Evolutionary conservation across 1,140 invertebrate genomes (phyloP).

Genomic region (Wiebesia pumilae): DNA sequence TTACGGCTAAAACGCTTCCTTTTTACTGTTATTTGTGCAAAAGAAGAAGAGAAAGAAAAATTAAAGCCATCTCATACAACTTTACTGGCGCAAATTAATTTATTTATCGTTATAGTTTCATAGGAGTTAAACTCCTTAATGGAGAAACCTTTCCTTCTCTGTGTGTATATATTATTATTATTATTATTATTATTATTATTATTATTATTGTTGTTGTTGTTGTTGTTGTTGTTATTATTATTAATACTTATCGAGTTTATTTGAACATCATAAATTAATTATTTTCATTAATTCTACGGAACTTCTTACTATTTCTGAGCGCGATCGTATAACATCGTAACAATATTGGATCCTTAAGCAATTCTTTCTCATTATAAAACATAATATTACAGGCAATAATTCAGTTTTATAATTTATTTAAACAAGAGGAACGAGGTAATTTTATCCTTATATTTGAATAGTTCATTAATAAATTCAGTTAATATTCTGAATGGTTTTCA

Average conservation of each 20-base stretch:
- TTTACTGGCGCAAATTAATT: slow-evolving; percentile 42
- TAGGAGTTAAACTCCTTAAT: slow-evolving; percentile 23
- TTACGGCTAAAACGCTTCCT: background rate
- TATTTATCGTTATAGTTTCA: slow-evolving; percentile 25
- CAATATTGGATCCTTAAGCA: background rate
- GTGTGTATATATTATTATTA: slow-evolving; percentile 16
- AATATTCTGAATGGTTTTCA: background rate
- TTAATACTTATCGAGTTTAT: slow-evolving; percentile 43
- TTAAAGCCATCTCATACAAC: slow-evolving; percentile 22
- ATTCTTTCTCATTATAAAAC: slow-evolving; percentile 10
- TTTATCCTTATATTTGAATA: background rate
- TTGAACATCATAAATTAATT: slow-evolving; percentile 2
- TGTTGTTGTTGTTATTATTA: background rate
- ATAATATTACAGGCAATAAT: background rate
- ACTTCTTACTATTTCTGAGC: background rate
- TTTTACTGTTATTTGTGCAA: slow-evolving; percentile 51
- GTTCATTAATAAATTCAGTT: background rate
- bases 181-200: slow-evolving; percentile 14
- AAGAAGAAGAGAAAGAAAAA: slow-evolving; percentile 33
- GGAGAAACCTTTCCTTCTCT: background rate
- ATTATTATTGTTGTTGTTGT: background rate
- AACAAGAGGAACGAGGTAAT: background rate
- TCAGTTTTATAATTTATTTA: background rate
- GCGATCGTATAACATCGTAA: background rate
- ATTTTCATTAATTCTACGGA: slow-evolving; percentile 19